Base-by-base conservation (phyloP, 2,113 vertebrate genomes). In the Psilopsiagon aymara region DNA sequence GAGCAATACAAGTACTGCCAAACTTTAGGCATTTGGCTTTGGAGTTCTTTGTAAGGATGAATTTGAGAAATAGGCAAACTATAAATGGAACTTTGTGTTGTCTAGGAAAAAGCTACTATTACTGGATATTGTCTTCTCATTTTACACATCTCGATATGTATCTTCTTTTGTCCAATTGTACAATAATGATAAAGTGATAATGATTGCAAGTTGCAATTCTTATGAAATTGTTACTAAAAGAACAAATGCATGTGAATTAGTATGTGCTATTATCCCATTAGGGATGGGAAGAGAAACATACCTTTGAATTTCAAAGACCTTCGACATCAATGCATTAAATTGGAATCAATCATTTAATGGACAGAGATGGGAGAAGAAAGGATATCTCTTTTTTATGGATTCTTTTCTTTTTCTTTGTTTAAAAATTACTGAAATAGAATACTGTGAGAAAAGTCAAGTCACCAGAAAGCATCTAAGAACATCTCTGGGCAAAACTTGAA, bases 261-360 rank as follows among this genome's bases (percentile, higher is more conserved):
- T 68, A 86, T 82, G 63, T 96, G 89, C 85, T 97, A 96, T 97
- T 97, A 97, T 97, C 82, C 97, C 95, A 96, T 96, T 96, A 97
- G 70, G 19, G 78, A 64, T 70, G 44, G 84, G 70, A 95, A 96
- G 81, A 95, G 94, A 96, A 97, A 96, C 70, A 86, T 87, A 97
- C 66, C 77, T 96, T 96, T 96, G 95, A 95, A 97, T 97, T 96
- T 96, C 93, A 97, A 97, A 97, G 92, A 80, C 88, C 94, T 97
- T 97, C 84, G 74, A 53, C 82, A 95, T 95, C 89, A 90, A 57
- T 90, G 76, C 64, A 74, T 66, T 96, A 86, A 96, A 97, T 85
- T 82, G 31, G 82, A 95, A 96, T 88, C 88, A 85, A 86, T 75
- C 41, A 68, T 88, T 94, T 95, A 97, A 97, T 86, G 93, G 96